Percentiles rank a stretch among this genome's conserved stretches.
Conservation (phyloP, 2,113 vertebrate genomes). For the Gavialis gangeticus region DNA sequence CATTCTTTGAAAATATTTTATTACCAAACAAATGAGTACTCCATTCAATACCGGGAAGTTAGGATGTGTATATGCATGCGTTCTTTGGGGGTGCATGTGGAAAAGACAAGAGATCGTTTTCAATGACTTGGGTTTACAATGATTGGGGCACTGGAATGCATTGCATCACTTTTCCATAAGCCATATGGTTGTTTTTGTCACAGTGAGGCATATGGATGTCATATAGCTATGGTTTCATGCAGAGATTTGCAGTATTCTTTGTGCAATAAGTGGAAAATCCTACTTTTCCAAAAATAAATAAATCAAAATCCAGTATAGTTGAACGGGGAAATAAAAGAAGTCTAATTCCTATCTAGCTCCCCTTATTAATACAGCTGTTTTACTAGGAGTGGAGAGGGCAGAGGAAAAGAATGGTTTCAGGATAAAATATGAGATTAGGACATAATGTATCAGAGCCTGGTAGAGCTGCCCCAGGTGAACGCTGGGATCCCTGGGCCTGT, state of each 20-base stretch:
- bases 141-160: neutral
- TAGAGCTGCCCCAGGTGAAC: neutral
- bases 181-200: neutral
- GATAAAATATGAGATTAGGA: neutral
- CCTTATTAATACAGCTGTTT: neutral
- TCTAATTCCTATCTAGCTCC: neutral
- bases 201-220: neutral
- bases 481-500: no score
- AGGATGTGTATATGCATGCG: neutral
- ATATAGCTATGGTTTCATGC: neutral
- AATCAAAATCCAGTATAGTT: neutral
- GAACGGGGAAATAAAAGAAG: neutral
- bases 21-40: neutral
- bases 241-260: neutral
- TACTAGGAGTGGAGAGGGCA: neutral
- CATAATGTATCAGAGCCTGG: neutral
- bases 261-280: neutral
- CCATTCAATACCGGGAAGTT: neutral
- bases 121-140: neutral
- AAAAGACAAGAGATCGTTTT: neutral
- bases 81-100: neutral
- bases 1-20: conserved; percentile 29
- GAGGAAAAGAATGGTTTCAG: neutral
- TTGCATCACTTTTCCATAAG: neutral
- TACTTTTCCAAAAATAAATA: neutral